These are phyloP conservation scores for Brenthis daphne DNA, from an alignment of 2,888 invertebrate species.

Conservation along the genomic window DNA sequence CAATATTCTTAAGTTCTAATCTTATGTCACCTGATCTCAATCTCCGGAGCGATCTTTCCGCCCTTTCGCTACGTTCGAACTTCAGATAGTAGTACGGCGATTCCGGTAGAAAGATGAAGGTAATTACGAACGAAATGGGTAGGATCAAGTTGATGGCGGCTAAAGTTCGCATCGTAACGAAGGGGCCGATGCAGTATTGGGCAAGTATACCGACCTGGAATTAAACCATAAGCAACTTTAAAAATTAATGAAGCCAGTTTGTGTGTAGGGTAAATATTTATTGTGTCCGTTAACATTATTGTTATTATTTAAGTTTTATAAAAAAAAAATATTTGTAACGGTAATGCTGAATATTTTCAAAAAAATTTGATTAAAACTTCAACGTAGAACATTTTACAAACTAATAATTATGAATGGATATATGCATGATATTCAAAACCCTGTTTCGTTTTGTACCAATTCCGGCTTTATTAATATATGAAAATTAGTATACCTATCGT, in stretches of 20 bases:
- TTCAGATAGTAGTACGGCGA: constrained; percentile 83
- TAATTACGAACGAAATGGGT: constrained; percentile 79
- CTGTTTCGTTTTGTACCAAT: too few species aligned
- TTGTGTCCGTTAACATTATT: too few species aligned
- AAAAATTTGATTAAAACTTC: too few species aligned
- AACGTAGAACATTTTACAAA: too few species aligned
- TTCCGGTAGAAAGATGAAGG: constrained; percentile 86
- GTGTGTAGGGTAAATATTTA: too few species aligned
- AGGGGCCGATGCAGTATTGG: constrained; percentile 84
- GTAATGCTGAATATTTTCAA: too few species aligned
- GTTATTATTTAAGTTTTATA: too few species aligned
- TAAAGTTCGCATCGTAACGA: constrained; percentile 77
- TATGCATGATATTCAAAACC: too few species aligned
- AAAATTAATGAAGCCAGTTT: background rate
- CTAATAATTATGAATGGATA: too few species aligned
- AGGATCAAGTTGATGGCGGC: constrained; percentile 81
- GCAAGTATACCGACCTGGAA: constrained; percentile 83
- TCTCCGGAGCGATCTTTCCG: constrained; percentile 80
- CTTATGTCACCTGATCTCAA: constrained; percentile 82
- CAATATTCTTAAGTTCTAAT: constrained; percentile 79
- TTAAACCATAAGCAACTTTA: constrained; percentile 38
- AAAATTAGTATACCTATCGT: too few species aligned
- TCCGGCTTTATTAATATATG: too few species aligned
- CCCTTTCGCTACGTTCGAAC: constrained; percentile 79
- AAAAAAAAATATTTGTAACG: too few species aligned